Conservation (phyloP, 2,113 vertebrate genomes). For the Clarias batrachus region DNA sequence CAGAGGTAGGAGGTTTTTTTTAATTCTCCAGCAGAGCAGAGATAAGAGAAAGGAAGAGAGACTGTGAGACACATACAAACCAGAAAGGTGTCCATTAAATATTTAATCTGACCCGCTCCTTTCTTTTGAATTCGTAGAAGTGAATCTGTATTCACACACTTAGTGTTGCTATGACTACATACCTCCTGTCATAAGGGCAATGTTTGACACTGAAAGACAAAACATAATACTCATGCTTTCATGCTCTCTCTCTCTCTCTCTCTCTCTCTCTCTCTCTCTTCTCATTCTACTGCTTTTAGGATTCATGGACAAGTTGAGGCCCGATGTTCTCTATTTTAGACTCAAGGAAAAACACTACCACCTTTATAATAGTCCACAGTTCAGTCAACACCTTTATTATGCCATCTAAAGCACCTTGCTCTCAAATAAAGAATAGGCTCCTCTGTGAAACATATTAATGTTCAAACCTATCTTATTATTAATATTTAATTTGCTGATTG, state of each 20-base stretch:
- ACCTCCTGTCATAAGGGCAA: conserved; percentile 42
- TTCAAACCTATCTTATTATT: neutral
- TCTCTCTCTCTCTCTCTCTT: conserved; percentile 32
- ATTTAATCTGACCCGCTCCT: conserved; percentile 26
- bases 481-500: neutral
- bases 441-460: neutral
- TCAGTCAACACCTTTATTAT: neutral
- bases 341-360: neutral
- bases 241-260: conserved; percentile 24
- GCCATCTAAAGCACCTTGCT: neutral
- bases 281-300: neutral
- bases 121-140: conserved; percentile 25
- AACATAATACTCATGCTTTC: conserved; percentile 44
- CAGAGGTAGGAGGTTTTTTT: neutral
- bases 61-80: conserved; percentile 19
- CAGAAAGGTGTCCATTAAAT: conserved; percentile 45
- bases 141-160: conserved; percentile 36
- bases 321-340: neutral
- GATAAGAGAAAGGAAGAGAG: conserved; percentile 5
- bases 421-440: neutral
- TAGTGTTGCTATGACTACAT: conserved; percentile 58
- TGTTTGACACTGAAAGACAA: conserved; percentile 43
- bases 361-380: neutral
- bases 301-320: conserved; percentile 4
- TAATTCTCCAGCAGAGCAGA: neutral